Base-by-base conservation (phyloP, 1,140 invertebrate genomes). In the Lysiphlebus fabarum region DNA sequence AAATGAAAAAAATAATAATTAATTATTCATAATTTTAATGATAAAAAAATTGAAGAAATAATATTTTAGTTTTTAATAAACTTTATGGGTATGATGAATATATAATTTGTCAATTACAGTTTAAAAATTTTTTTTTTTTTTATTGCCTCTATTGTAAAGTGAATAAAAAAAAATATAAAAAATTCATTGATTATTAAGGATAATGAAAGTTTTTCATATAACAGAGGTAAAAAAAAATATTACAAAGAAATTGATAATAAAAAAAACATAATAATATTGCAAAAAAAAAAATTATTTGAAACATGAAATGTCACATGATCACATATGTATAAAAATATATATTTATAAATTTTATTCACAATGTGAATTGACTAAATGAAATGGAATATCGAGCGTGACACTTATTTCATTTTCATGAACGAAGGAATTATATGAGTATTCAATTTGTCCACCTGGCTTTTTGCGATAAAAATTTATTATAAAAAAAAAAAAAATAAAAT, bases 291-390 rank as follows among this genome's bases (percentile, higher is more conserved):
- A n/a, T n/a, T n/a, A n/a, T 26, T 26, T 47, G 40, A 61, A 38
- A 65, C 66, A 69, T 59, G 67, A 69, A 69, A 69, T 69, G 67
- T 69, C 67, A 69, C 41, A 47, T 56, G 53, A 11, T 7, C 17
- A 26, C 17, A 26, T 40, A 40, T 40, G 10, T 40, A 40, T 11
- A 1, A 40, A 6, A 40, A 40, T 8, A 40, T 40, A 8, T 7
- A 8, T 40, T 40, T 40, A 49, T 14, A 33, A 26, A 26, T 48
- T 26, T 26, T 34, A 26, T 33, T 12, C 4, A 26, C 10, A 9
- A 26, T 48, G 9, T 26, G 17, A 10, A 9, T 48, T 33, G 45
- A 26, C 10, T 45, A 14, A 26, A 10, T 51, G 49, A 51, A 51
- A 51, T 51, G 33, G 36, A 51, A 51, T 51, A 51, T 51, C 49